A percentile compares a stretch with the other conserved stretches of the same genome.
phyloP scores from a whole-genome alignment of 2,797 vertebrate species.

The Lutjanus campechanus region DNA sequence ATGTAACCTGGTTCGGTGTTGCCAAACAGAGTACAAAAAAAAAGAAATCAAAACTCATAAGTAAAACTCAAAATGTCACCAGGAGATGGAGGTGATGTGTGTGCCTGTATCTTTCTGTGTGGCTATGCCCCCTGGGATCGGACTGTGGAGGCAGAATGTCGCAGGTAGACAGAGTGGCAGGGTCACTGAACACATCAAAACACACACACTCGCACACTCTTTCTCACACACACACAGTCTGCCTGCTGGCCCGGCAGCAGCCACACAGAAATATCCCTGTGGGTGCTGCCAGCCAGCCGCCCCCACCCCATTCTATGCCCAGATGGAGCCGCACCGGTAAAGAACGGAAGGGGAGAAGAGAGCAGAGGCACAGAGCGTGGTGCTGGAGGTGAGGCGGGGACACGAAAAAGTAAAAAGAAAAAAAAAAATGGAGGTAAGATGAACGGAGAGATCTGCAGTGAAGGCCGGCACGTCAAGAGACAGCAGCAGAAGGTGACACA shows the following conservation, averaged over 20 bases:
- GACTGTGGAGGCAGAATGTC: slow-evolving; percentile 73
- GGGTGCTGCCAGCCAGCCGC: slow-evolving; percentile 49
- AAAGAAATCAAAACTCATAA: slow-evolving; percentile 48
- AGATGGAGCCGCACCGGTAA: slow-evolving; percentile 50
- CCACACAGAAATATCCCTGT: slow-evolving; percentile 48
- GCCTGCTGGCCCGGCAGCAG: slow-evolving; percentile 43
- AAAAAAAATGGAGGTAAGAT: slow-evolving; percentile 3
- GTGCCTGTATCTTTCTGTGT: slow-evolving; percentile 47
- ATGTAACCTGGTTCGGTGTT: slow-evolving; percentile 29
- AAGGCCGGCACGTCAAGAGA: slow-evolving; percentile 6
- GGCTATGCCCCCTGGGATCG: slow-evolving; percentile 61
- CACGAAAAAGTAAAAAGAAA: background rate
- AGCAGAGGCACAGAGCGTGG: slow-evolving; percentile 31
- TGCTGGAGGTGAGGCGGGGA: slow-evolving; percentile 35
- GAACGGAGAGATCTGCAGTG: background rate
- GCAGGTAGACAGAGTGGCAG: slow-evolving; percentile 76
- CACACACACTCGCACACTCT: slow-evolving; percentile 40
- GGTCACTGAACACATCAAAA: slow-evolving; percentile 80
- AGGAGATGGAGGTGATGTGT: slow-evolving; percentile 63
- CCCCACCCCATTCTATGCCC: slow-evolving; percentile 34
- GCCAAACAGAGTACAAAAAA: slow-evolving; percentile 26
- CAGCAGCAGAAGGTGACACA: slow-evolving; percentile 6
- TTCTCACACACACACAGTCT: slow-evolving; percentile 23
- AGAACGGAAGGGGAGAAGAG: slow-evolving; percentile 21
- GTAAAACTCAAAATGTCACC: slow-evolving; percentile 74